Conservation (phyloP, 1,140 invertebrate genomes). For the Geopemphigus sp. region DNA sequence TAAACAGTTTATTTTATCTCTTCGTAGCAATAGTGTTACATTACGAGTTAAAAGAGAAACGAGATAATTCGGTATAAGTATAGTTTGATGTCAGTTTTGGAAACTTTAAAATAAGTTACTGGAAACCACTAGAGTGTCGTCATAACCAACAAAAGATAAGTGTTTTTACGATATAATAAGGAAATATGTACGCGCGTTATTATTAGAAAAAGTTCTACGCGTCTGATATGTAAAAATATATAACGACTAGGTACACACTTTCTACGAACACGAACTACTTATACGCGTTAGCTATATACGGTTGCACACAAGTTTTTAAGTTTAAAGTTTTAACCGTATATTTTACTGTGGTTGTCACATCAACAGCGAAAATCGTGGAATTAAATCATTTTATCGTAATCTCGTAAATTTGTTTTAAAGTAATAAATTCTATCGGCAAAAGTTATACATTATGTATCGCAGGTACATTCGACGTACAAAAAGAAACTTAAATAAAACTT, state of each 20-base stretch:
- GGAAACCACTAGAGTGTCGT: not conserved
- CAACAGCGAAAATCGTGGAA: not conserved
- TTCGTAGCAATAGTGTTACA: not conserved
- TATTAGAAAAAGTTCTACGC: not conserved
- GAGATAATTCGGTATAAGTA: not conserved
- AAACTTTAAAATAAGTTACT: not conserved
- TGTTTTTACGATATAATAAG: not conserved
- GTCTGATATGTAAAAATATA: slow-evolving; percentile 9
- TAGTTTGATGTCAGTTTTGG: not conserved
- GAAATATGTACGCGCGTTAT: not conserved
- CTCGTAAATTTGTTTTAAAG: not conserved
- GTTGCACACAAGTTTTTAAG: not conserved
- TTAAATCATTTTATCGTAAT: not conserved
- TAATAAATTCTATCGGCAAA: not conserved
- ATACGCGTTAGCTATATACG: not conserved
- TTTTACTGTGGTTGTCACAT: not conserved
- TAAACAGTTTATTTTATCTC: not conserved
- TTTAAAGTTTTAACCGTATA: not conserved
- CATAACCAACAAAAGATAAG: slow-evolving; percentile 5
- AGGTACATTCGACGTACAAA: too few relatives aligned
- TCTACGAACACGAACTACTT: not conserved
- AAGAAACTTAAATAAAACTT: too few relatives aligned
- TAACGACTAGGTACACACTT: not conserved
- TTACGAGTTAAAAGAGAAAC: not conserved
- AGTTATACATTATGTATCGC: too few relatives aligned